Percentiles rank a stretch among this genome's conserved stretches.
These are phyloP conservation scores for Leptinotarsa tumamoca DNA, from an alignment of 2,888 invertebrate species.

Conservation along the genomic window DNA sequence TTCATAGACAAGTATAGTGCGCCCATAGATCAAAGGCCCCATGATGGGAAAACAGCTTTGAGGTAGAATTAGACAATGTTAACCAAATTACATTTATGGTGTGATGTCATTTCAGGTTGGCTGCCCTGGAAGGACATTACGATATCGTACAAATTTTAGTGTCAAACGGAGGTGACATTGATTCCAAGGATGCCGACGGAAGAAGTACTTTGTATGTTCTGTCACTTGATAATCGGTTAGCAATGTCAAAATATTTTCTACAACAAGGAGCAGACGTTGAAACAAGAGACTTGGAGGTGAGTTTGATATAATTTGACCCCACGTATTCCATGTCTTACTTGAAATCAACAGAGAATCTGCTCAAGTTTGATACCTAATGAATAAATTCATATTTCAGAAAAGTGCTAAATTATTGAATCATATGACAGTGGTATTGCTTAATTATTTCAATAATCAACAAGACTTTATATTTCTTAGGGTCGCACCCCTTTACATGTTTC, in stretches of 20 bases:
- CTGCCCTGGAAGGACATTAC: slow-evolving; percentile 87
- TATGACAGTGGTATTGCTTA: no score
- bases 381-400: no score
- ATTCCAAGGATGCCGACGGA: slow-evolving; percentile 92
- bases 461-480: slow-evolving; percentile 69
- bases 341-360: no score
- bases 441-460: no score
- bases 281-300: slow-evolving; percentile 86
- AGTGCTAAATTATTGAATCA: no score
- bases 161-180: slow-evolving; percentile 83
- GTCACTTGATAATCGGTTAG: slow-evolving; percentile 86
- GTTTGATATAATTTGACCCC: slow-evolving; percentile 8
- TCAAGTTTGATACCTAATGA: no score
- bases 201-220: slow-evolving; percentile 92
- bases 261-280: slow-evolving; percentile 86
- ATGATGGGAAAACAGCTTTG: slow-evolving; percentile 90
- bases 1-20: slow-evolving; percentile 81
- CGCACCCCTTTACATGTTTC: slow-evolving; percentile 91
- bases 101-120: slow-evolving; percentile 67
- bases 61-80: slow-evolving; percentile 66
- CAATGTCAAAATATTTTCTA: slow-evolving; percentile 85
- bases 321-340: no score
- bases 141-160: slow-evolving; percentile 80
- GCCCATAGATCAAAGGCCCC: slow-evolving; percentile 86
- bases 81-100: slow-evolving; percentile 1